phyloP scores from a whole-genome alignment of 2,113 vertebrate genomes.

The Anser cygnoides region DNA sequence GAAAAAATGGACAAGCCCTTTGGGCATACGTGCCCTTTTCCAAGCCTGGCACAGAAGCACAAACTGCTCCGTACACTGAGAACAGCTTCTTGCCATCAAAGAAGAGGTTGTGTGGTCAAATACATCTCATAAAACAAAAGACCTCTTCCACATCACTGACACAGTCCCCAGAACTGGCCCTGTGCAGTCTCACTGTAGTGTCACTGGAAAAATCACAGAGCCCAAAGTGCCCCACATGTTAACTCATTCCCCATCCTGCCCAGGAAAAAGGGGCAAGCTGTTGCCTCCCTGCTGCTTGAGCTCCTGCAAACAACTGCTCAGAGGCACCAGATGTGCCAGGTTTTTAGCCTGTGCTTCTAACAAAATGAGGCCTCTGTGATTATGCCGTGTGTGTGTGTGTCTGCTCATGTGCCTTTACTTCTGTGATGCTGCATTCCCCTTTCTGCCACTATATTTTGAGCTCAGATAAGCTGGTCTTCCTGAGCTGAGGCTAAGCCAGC shows the following conservation, averaged over 20 bases:
- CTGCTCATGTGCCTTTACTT: not conserved
- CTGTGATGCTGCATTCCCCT: not conserved
- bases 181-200: not conserved
- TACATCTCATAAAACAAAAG: not conserved
- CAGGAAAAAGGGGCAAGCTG: not conserved
- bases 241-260: accelerated
- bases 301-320: accelerated
- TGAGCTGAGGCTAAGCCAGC: accelerated
- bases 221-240: accelerated
- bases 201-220: not conserved
- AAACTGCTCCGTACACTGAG: not conserved
- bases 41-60: not conserved
- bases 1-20: not conserved
- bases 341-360: not conserved
- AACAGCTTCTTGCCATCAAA: not conserved
- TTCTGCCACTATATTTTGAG: not conserved
- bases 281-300: not conserved
- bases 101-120: not conserved
- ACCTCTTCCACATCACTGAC: not conserved
- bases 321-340: accelerated
- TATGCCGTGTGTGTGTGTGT: not conserved
- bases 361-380: not conserved
- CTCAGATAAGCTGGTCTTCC: not conserved
- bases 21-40: not conserved
- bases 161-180: not conserved